Base-by-base conservation (phyloP, 2,113 vertebrate genomes). In the Mesembrinibis cayennensis region DNA sequence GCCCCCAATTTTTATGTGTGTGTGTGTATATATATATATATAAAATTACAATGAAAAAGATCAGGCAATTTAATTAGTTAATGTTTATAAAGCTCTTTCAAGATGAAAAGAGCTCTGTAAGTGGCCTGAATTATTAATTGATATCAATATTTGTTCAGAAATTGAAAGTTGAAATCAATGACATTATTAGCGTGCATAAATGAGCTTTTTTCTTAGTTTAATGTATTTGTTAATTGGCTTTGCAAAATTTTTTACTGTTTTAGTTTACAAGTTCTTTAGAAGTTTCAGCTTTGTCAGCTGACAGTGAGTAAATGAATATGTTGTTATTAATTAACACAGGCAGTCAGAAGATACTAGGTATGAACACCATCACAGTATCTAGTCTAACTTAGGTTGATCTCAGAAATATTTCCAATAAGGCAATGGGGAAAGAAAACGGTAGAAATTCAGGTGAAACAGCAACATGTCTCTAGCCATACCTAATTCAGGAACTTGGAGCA, bases 81-180 rank as follows among this genome's bases (percentile, higher is more conserved):
- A 73, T 87, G n/a, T 90, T 94, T 91, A 49, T 89, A 87, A 92
- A 79, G 30, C 7, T 44, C 40, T 89, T 92, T 65, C 52, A 95
- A 94, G 81, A 94, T 85, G 49, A 87, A 97, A 89, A 91, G 83
- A 89, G 6, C 29, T 84, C 44, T 85, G 15, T 76, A 73, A 80
- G 16, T 80, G 45, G 10, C 36, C 73, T 91, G 32, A 40, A 81
- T 95, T 93, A 95, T 94, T 90, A 95, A 95, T 80, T 90, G 45
- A 66, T 93, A 91, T 49, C 79, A 93, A 77, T 95, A 87, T 94
- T 93, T 94, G 40, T 79, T 95, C 49, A 95, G 71, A 88, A 80
- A 95, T 45, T 50, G n/a, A 70, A 90, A 59, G 20, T 30, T 95
- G 36, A 90, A 91, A 70, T 53, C 66, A 12, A 26, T 82, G 53